Evolutionary conservation across 2,113 vertebrate species (phyloP).

Genomic region (Rana temporaria): DNA sequence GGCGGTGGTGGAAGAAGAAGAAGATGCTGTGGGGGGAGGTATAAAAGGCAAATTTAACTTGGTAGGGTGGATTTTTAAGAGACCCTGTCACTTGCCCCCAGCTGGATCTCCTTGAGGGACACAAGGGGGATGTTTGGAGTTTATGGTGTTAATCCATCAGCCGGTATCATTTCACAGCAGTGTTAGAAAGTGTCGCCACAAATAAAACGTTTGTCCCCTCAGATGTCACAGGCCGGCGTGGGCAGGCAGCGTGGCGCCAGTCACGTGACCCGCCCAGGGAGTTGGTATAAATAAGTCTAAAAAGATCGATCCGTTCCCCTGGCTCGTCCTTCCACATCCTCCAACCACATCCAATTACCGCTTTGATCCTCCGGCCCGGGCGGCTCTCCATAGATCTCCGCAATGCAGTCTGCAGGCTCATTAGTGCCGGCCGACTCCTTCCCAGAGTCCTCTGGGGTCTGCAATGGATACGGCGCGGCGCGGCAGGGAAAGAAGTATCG

Average conservation of each 20-base stretch:
- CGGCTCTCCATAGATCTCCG: conserved; percentile 10
- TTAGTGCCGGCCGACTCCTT: background rate
- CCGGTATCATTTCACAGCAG: too few species aligned
- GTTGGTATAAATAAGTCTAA: background rate
- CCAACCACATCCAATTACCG: background rate
- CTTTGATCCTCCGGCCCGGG: background rate
- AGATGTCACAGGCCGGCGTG: background rate
- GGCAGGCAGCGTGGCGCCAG: background rate
- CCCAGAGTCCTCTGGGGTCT: conserved; percentile 10
- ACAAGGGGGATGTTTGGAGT: too few species aligned
- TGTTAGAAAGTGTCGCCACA: background rate
- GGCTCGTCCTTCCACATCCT: background rate
- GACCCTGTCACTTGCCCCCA: too few species aligned
- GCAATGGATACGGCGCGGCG: background rate
- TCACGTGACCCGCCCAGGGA: background rate
- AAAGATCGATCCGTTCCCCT: background rate
- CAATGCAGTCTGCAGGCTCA: background rate
- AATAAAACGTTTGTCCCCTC: too few species aligned
- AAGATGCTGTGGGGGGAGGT: too few species aligned
- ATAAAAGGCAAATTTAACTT: too few species aligned
- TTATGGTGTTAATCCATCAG: too few species aligned
- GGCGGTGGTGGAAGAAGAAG: too few species aligned
- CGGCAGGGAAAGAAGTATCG: too few species aligned
- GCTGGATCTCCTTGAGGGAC: too few species aligned
- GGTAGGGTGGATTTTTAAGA: too few species aligned